Evolutionary conservation across 2,113 vertebrate genomes (phyloP).

Genomic region (Elachura formosa): DNA sequence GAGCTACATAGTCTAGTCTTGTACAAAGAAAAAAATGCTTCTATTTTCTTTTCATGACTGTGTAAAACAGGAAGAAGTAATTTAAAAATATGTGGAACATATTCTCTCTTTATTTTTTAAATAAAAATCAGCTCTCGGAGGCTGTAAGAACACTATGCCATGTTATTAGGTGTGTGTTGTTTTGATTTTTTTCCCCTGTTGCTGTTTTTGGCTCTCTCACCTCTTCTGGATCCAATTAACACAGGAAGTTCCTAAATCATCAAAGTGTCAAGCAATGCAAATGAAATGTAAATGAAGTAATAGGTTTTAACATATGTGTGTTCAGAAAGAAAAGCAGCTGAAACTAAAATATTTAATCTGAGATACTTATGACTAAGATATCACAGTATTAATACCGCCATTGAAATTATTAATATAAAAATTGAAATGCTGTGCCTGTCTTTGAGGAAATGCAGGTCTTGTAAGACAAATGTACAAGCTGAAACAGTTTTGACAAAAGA

Average conservation of each 20-base stretch:
- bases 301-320: background rate
- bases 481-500: background rate
- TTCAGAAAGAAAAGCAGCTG: background rate
- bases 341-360: background rate
- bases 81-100: background rate
- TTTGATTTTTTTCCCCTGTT: accelerated
- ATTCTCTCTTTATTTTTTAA: background rate
- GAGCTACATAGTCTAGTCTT: background rate
- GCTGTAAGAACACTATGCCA: background rate
- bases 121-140: background rate
- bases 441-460: background rate
- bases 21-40: background rate
- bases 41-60: background rate
- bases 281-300: background rate
- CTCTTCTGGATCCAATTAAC: background rate
- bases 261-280: background rate
- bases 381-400: background rate
- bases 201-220: background rate
- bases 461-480: background rate
- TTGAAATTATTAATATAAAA: background rate
- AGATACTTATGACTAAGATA: background rate
- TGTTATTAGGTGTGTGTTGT: background rate
- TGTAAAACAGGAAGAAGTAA: background rate
- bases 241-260: background rate
- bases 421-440: background rate